Percentiles rank a stretch among this genome's conserved stretches.
Conservation (phyloP, 2,888 invertebrate genomes). For the Zelleria hepariella region DNA sequence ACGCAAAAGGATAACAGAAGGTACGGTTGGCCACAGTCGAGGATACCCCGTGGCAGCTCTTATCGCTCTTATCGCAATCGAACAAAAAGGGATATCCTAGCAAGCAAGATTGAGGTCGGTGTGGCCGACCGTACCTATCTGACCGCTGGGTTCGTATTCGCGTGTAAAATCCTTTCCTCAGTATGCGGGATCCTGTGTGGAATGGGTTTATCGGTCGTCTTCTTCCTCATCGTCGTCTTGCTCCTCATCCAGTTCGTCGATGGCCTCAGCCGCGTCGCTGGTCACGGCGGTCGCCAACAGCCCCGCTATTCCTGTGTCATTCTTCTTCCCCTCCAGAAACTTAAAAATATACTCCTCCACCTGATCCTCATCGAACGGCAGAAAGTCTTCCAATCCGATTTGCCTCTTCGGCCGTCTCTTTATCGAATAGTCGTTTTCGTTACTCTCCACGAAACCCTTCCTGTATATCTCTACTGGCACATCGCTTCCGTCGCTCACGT, state of each 20-base stretch:
- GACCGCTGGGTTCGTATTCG: too few relatives aligned
- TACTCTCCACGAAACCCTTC: conserved; percentile 74
- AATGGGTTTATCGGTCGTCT: conserved; percentile 21
- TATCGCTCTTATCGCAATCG: too few relatives aligned
- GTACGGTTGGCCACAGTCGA: too few relatives aligned
- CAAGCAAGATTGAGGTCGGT: too few relatives aligned
- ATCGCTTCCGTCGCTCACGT: conserved; percentile 67
- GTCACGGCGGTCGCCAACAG: conserved; percentile 52
- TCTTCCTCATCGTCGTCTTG: conserved; percentile 23
- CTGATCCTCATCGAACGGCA: conserved; percentile 56
- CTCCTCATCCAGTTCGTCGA: conserved; percentile 25
- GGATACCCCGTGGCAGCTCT: too few relatives aligned
- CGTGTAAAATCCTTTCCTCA: too few relatives aligned
- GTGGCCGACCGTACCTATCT: too few relatives aligned
- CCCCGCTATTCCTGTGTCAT: conserved; percentile 51
- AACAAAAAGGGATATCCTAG: too few relatives aligned
- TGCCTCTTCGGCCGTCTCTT: conserved; percentile 43
- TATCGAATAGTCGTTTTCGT: conserved; percentile 44
- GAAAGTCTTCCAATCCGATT: conserved; percentile 50
- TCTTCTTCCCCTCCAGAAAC: conserved; percentile 47
- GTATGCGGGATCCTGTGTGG: background rate
- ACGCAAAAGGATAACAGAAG: background rate
- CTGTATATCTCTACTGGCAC: conserved; percentile 70
- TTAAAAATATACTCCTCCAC: conserved; percentile 55
- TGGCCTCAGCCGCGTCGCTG: conserved; percentile 35